Base-by-base conservation (phyloP, 2,113 vertebrate genomes). In the Siniperca knerii region DNA sequence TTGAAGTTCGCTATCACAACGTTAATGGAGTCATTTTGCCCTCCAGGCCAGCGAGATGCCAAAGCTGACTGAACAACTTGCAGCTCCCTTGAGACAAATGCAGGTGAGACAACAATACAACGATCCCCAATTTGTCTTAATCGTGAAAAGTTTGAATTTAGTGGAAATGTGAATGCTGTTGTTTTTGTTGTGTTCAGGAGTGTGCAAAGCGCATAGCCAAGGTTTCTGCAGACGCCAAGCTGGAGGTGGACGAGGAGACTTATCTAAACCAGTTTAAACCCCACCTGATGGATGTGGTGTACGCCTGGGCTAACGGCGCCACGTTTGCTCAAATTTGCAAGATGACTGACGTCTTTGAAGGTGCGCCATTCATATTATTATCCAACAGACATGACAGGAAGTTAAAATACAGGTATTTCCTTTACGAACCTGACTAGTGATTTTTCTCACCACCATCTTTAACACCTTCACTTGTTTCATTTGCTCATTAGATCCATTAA, bases 321-420 rank as follows among this genome's bases (percentile, higher is more conserved):
- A 97, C 97, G 0, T 99, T 99, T 55, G 97, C 97, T 54, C 98
- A 99, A 73, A 99, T 99, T 93, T 99, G 98, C 95, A 99, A 98
- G 93, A 99, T 99, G 98, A 99, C 98, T 0, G 98, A 99, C 74
- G 98, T 99, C 75, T 99, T 99, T 85, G 98, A 99, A 97, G 98
- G 98, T 99, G 93, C 3, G 70, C 23, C 11, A 6, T 5, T 46
- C 10, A 21, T 40, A 7, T 50, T 64, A n/a, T 37, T 3, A 23
- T 64, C 35, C 40, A 58, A 9, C 66, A n/a, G 20, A 37, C 12
- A 16, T 8, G 55, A 52, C 64, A 69, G 42, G 54, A 60, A 60
- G 13, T 74, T 37, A 58, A 48, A 58, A 67, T 50, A 35, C 35
- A 29, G 12, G 2, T 11, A 20, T 46, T 71, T 18, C 6, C 50